Evolutionary conservation across 2,888 invertebrate genomes (phyloP).

Genomic region (Frankliniella fusca): DNA sequence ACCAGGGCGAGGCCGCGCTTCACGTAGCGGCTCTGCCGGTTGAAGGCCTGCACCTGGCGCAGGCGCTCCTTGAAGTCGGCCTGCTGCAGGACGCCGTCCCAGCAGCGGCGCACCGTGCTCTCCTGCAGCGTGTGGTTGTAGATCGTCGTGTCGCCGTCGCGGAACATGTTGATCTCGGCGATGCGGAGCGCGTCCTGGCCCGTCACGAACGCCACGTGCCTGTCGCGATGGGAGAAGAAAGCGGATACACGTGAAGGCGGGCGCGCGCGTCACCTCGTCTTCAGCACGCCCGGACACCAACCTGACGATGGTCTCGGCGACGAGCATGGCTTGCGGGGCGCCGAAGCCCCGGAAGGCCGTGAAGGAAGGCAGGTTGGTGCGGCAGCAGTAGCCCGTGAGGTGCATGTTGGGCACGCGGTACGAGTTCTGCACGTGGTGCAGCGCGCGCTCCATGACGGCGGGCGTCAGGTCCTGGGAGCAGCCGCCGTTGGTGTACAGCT

Average conservation of each 20-base stretch:
- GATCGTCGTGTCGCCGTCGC: conserved; percentile 71
- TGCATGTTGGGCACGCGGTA: conserved; percentile 73
- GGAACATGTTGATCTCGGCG: conserved; percentile 69
- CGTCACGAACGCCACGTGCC: not conserved
- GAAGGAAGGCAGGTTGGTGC: conserved; percentile 85
- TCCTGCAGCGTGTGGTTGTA: conserved; percentile 68
- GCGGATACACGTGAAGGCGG: not conserved
- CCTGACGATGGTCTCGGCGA: conserved; percentile 71
- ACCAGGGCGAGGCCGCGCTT: conserved; percentile 80
- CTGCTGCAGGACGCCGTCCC: conserved; percentile 69
- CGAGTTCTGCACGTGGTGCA: conserved; percentile 78
- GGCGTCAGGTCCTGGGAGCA: conserved; percentile 75
- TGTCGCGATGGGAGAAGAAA: not conserved
- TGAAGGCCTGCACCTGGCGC: conserved; percentile 61
- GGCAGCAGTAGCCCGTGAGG: conserved; percentile 70
- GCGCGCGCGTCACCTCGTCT: not conserved
- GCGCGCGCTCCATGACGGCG: conserved; percentile 73
- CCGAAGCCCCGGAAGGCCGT: conserved; percentile 93
- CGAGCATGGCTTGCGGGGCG: conserved; percentile 86
- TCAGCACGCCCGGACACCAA: not conserved
- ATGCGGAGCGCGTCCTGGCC: conserved; percentile 40
- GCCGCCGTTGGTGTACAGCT: conserved; percentile 79
- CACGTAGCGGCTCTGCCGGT: conserved; percentile 73
- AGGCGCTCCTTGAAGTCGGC: conserved; percentile 61
- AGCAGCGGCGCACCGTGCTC: conserved; percentile 71